Evolutionary conservation across 1,140 invertebrate species (phyloP).

Genomic region (Neelides sp.): DNA sequence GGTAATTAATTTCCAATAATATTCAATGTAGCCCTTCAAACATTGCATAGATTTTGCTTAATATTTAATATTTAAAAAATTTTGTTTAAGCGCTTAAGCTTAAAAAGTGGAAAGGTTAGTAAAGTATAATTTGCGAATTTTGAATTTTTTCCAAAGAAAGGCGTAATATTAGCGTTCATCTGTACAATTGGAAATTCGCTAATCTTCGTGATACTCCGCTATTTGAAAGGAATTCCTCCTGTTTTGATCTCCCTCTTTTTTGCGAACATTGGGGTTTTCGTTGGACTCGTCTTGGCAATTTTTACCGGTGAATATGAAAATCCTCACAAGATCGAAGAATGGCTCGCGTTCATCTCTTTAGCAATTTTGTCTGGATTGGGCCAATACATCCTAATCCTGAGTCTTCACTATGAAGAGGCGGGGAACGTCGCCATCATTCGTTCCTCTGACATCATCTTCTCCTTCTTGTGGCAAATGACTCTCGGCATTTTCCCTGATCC

Average conservation of each 20-base stretch:
- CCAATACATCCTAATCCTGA: conserved; percentile 10
- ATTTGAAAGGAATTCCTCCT: background rate
- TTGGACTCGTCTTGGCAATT: background rate
- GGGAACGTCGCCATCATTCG: conserved; percentile 14
- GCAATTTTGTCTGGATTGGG: conserved; percentile 1
- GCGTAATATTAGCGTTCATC: background rate
- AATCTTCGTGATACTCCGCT: conserved; percentile 1
- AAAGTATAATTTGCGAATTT: too few species aligned
- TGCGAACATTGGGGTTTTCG: background rate
- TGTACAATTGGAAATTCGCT: background rate
- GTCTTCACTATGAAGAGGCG: conserved; percentile 17
- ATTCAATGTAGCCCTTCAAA: too few species aligned
- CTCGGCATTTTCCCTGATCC: conserved; percentile 10
- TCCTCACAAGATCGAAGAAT: background rate
- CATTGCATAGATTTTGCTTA: too few species aligned
- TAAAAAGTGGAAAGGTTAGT: too few species aligned
- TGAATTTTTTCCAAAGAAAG: too few species aligned
- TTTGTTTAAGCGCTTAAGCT: too few species aligned
- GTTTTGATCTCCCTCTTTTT: background rate
- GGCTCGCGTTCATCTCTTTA: too few species aligned
- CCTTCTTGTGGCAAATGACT: conserved; percentile 19
- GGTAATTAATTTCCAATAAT: too few species aligned
- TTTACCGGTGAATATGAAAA: too few species aligned
- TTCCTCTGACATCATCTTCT: conserved; percentile 17
- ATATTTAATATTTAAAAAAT: too few species aligned